Conservation (phyloP, 2,888 invertebrate species). For the Lobophora halterata region DNA sequence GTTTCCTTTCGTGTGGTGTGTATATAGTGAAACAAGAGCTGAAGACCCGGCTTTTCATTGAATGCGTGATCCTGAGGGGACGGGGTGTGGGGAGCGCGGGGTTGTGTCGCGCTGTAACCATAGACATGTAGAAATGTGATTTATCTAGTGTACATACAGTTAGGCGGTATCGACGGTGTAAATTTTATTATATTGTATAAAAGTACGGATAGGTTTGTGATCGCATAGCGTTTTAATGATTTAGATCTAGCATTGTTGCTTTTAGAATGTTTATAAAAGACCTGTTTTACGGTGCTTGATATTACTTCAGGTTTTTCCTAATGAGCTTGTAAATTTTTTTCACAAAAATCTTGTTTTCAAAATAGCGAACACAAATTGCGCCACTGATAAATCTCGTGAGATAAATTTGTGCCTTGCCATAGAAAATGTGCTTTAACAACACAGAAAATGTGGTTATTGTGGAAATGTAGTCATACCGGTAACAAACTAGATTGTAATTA, state of each 20-base stretch:
- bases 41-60: too few relatives aligned
- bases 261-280: conserved; percentile 17
- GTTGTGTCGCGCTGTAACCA: conserved; percentile 21
- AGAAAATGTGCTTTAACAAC: conserved; percentile 20
- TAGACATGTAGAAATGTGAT: conserved; percentile 62
- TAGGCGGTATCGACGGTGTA: conserved; percentile 72
- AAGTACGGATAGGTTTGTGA: conserved; percentile 71
- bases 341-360: conserved; percentile 20
- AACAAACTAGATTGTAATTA: too few relatives aligned
- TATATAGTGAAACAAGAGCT: too few relatives aligned
- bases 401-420: conserved; percentile 31
- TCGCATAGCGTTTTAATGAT: conserved; percentile 62
- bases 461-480: conserved; percentile 3
- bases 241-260: conserved; percentile 27
- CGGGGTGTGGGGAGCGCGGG: not conserved
- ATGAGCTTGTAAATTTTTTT: conserved; percentile 27
- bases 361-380: conserved; percentile 15
- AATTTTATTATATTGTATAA: conserved; percentile 69
- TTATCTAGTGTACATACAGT: conserved; percentile 73
- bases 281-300: conserved; percentile 27
- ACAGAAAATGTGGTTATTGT: too few relatives aligned
- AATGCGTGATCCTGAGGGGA: not conserved
- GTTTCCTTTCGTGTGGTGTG: too few relatives aligned
- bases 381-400: conserved; percentile 15
- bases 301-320: conserved; percentile 25